Percentiles rank a stretch among this genome's conserved stretches.
Conservation (phyloP, 1,140 invertebrate genomes). For the Campoletis sonorensis region DNA sequence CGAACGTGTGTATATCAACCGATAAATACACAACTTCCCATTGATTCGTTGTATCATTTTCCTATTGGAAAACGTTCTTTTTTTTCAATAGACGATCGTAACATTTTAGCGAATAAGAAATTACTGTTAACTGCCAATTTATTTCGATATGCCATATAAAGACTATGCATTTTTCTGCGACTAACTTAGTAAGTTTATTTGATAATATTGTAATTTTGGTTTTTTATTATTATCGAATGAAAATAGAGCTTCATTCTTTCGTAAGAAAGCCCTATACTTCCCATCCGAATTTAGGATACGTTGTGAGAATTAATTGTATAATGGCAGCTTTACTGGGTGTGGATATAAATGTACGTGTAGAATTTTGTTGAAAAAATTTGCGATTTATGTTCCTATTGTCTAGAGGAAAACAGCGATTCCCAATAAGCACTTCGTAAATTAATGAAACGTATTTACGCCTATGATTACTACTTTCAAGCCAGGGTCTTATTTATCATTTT, state of each 20-base stretch:
- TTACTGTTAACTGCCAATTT: conserved; percentile 69
- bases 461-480: conserved; percentile 58
- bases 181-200: conserved; percentile 56
- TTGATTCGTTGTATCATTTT: conserved; percentile 2
- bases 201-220: conserved; percentile 33
- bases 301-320: conserved; percentile 46
- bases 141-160: conserved; percentile 68
- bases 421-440: conserved; percentile 47
- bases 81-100: conserved; percentile 22
- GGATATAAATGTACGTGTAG: conserved; percentile 49
- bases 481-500: conserved; percentile 62
- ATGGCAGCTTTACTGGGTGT: conserved; percentile 44
- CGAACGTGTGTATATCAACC: background rate
- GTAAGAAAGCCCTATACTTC: conserved; percentile 27
- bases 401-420: conserved; percentile 61
- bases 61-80: background rate
- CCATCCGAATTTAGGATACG: conserved; percentile 33
- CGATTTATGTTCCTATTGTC: conserved; percentile 69
- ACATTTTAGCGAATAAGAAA: conserved; percentile 43
- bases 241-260: conserved; percentile 29
- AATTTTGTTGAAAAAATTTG: conserved; percentile 38
- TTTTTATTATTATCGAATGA: background rate
- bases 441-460: conserved; percentile 57
- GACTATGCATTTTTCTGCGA: conserved; percentile 61
- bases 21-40: conserved; percentile 17